These are phyloP conservation scores for Sabatieria punctata DNA, from an alignment of 2,888 invertebrate genomes.

Conservation along the genomic window DNA sequence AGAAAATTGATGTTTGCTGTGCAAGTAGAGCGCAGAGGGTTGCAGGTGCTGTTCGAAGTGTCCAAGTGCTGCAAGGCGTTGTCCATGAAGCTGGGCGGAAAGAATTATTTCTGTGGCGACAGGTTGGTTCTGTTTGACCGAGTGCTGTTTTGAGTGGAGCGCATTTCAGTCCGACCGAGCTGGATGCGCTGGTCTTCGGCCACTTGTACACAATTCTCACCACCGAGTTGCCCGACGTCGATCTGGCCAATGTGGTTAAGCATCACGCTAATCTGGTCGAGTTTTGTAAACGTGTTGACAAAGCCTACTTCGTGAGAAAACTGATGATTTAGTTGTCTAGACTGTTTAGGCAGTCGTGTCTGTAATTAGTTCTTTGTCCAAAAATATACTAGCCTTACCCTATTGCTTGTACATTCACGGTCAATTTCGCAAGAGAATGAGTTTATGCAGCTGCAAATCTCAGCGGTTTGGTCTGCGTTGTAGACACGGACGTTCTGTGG, in stretches of 20 bases:
- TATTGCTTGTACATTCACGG: no score
- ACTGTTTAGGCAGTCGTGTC: no score
- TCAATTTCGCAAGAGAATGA: no score
- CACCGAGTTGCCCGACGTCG: conserved; percentile 63
- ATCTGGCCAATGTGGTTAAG: conserved; percentile 59
- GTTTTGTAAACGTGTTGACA: conserved; percentile 63
- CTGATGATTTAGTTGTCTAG: conserved; percentile 1
- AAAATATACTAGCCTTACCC: no score
- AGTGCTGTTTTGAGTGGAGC: background rate
- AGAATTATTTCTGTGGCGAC: conserved; percentile 50
- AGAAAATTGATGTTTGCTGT: no score
- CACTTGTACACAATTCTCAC: conserved; percentile 88
- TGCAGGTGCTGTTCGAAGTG: conserved; percentile 45
- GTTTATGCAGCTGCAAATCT: no score
- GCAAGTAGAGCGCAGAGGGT: conserved; percentile 19
- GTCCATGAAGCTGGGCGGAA: conserved; percentile 60
- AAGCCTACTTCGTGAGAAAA: conserved; percentile 19
- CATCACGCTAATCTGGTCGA: conserved; percentile 57
- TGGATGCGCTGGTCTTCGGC: conserved; percentile 89
- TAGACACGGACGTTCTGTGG: no score
- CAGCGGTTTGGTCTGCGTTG: no score
- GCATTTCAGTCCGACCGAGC: conserved; percentile 62
- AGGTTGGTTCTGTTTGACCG: conserved; percentile 2
- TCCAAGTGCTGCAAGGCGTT: conserved; percentile 71
- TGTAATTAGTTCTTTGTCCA: no score